phyloP scores from a whole-genome alignment of 2,888 invertebrate genomes.

The Alviniconcha strummeri region DNA sequence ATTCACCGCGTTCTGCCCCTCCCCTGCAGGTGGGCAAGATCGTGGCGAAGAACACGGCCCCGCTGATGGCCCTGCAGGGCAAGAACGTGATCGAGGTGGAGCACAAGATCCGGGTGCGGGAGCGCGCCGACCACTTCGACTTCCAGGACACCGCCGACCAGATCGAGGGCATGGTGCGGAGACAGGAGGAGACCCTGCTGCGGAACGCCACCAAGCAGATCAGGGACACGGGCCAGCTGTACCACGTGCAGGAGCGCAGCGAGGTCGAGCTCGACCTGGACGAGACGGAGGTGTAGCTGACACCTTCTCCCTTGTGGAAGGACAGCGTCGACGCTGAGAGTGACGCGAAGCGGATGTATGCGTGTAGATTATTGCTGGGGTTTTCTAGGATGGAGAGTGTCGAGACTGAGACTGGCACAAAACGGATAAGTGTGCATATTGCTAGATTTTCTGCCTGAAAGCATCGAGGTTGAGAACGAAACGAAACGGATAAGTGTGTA shows the following conservation, averaged over 20 bases:
- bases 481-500: too few species aligned
- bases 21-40: slow-evolving; percentile 58
- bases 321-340: too few species aligned
- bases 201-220: slow-evolving; percentile 60
- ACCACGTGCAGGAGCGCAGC: slow-evolving; percentile 62
- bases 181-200: slow-evolving; percentile 61
- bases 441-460: not conserved
- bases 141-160: slow-evolving; percentile 55
- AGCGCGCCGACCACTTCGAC: slow-evolving; percentile 59
- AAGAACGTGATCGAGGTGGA: slow-evolving; percentile 68
- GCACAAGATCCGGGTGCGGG: slow-evolving; percentile 59
- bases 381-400: too few species aligned
- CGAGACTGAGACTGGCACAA: not conserved
- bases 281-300: slow-evolving; percentile 54
- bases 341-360: not conserved
- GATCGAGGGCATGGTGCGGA: slow-evolving; percentile 60
- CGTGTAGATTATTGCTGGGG: too few species aligned
- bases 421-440: not conserved
- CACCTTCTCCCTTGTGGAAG: not conserved
- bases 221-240: slow-evolving; percentile 61
- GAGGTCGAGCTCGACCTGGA: slow-evolving; percentile 56
- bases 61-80: slow-evolving; percentile 61
- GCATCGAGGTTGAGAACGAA: too few species aligned
- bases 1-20: not conserved
- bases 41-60: slow-evolving; percentile 60